Conservation (phyloP, 1,140 invertebrate species). For the Dolichoris vasculosae region DNA sequence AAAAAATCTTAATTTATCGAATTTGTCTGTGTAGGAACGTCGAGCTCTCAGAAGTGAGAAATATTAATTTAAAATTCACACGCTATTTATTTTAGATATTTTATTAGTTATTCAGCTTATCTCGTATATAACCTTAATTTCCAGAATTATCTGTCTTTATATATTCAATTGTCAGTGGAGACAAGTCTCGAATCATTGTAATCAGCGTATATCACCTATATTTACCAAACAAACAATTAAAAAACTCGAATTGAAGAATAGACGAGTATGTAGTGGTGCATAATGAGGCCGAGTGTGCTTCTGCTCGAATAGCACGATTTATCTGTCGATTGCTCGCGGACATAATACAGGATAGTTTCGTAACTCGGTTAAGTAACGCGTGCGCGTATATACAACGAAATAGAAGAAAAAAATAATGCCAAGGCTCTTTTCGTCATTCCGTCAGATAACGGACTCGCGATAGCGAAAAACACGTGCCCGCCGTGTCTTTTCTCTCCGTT, state of each 20-base stretch:
- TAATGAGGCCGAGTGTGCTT: constrained; percentile 17
- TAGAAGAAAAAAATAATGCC: constrained; percentile 63
- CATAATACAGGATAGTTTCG: constrained; percentile 57
- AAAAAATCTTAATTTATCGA: too few relatives aligned
- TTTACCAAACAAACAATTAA: neutral
- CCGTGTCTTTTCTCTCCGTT: neutral
- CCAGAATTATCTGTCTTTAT: neutral
- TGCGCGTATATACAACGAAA: constrained; percentile 45
- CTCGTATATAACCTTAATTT: neutral
- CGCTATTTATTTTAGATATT: neutral
- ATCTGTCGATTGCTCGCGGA: constrained; percentile 48
- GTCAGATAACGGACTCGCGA: constrained; percentile 51
- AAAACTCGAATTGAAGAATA: neutral
- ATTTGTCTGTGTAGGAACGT: too few relatives aligned
- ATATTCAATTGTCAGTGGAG: neutral
- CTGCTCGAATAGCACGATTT: constrained; percentile 23
- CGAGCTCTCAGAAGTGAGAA: neutral
- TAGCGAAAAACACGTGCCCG: constrained; percentile 29
- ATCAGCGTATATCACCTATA: neutral
- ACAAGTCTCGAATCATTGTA: too few relatives aligned
- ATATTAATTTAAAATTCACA: neutral
- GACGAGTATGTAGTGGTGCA: neutral
- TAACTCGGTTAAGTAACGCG: constrained; percentile 64
- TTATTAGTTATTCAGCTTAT: neutral
- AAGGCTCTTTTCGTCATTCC: constrained; percentile 59